Conservation (phyloP, 2,888 invertebrate species). For the Drosophila falleni region DNA sequence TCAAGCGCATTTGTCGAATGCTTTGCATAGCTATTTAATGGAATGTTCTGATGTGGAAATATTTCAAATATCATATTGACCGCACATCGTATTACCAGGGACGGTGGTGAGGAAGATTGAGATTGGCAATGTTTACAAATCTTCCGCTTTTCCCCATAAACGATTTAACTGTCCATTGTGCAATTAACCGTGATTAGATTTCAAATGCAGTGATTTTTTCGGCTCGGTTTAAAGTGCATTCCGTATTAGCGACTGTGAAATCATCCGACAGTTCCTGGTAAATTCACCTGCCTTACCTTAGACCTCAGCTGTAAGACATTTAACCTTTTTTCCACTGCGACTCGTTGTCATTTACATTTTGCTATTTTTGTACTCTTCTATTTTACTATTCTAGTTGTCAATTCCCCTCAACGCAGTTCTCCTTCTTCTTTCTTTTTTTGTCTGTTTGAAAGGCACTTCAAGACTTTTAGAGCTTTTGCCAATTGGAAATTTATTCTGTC, state of each 20-base stretch:
- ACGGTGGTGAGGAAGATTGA: background rate
- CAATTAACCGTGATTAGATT: conserved; percentile 18
- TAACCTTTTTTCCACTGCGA: conserved; percentile 27
- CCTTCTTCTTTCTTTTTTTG: conserved; percentile 10
- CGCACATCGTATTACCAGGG: conserved; percentile 9
- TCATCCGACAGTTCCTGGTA: background rate
- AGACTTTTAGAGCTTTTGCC: conserved; percentile 1
- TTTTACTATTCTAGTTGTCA: conserved; percentile 4
- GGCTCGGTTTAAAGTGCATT: conserved; percentile 4
- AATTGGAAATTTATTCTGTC: conserved; percentile 34
- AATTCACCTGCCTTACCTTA: conserved; percentile 7
- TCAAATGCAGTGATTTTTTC: conserved; percentile 23
- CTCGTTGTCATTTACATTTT: conserved; percentile 27
- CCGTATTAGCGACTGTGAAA: background rate
- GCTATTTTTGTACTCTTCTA: conserved; percentile 6
- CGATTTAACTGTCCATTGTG: conserved; percentile 25
- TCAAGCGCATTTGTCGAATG: conserved; percentile 30
- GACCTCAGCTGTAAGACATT: conserved; percentile 14
- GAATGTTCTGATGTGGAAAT: conserved; percentile 15
- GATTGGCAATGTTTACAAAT: background rate
- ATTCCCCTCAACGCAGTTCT: background rate
- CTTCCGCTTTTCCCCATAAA: background rate
- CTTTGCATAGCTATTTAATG: conserved; percentile 35
- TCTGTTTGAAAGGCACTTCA: conserved; percentile 4
- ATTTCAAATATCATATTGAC: conserved; percentile 28